phyloP scores from a whole-genome alignment of 35 echinoderm and acorn worm genomes.

The Anneissia japonica region DNA sequence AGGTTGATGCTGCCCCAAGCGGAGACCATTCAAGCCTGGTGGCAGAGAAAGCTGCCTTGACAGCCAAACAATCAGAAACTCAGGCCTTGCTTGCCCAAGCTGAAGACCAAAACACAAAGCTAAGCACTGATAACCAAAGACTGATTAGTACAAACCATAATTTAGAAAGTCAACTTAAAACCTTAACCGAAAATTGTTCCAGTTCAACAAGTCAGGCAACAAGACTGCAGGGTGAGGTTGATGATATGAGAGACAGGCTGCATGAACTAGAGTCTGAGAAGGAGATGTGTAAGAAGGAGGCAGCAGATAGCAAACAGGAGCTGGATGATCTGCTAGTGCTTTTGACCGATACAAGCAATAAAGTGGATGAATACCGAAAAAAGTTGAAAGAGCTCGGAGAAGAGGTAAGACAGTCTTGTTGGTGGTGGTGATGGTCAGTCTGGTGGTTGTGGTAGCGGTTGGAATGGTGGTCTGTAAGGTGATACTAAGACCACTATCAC shows the following conservation, averaged over 20 bases:
- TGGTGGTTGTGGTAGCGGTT: neutral
- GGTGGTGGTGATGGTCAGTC: neutral
- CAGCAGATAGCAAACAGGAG: conserved; percentile 35
- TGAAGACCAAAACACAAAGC: conserved; percentile 29
- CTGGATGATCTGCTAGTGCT: conserved; percentile 84
- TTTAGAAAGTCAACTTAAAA: conserved; percentile 34
- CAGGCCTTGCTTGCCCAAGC: conserved; percentile 53
- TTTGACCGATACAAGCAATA: conserved; percentile 71
- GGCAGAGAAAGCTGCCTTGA: conserved; percentile 77
- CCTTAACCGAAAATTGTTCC: conserved; percentile 18
- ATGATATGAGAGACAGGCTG: conserved; percentile 1
- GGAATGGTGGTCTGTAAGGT: neutral
- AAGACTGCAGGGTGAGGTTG: conserved; percentile 24
- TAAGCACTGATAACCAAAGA: conserved; percentile 45
- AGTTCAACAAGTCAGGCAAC: neutral
- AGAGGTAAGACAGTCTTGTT: conserved; percentile 35
- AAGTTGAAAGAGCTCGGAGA: conserved; percentile 73
- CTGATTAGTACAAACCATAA: conserved; percentile 49
- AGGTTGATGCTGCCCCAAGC: neutral
- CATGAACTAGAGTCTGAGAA: conserved; percentile 35
- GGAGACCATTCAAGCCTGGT: conserved; percentile 66
- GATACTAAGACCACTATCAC: neutral
- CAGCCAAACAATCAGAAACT: conserved; percentile 52
- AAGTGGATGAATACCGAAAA: conserved; percentile 68
- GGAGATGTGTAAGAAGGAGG: neutral